Evolutionary conservation across 2,113 vertebrate genomes (phyloP).

Genomic region (Tinamus guttatus): DNA sequence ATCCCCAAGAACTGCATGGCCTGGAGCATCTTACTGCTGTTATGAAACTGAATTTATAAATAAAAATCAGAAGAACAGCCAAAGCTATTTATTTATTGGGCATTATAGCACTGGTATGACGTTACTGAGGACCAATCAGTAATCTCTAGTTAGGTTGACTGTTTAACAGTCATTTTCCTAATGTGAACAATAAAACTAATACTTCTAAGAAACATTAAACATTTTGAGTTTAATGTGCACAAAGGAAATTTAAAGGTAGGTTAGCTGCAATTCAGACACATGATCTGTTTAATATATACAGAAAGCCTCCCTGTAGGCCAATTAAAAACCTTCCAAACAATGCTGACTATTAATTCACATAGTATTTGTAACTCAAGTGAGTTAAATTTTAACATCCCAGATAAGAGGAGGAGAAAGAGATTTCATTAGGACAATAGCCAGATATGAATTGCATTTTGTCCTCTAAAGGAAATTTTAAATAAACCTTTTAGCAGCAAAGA

Average conservation of each 20-base stretch:
- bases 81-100: conserved; percentile 71
- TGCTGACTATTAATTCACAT: conserved; percentile 73
- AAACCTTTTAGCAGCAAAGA: conserved; percentile 44
- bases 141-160: conserved; percentile 29
- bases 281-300: conserved; percentile 77
- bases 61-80: conserved; percentile 81
- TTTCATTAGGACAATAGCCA: conserved; percentile 63
- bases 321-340: conserved; percentile 80
- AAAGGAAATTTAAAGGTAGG: conserved; percentile 70
- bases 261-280: conserved; percentile 70
- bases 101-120: conserved; percentile 66
- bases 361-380: conserved; percentile 69
- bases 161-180: conserved; percentile 59
- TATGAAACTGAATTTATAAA: conserved; percentile 86
- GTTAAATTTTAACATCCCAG: conserved; percentile 71
- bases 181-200: conserved; percentile 55
- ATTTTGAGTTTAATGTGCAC: conserved; percentile 50
- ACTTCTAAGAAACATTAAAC: conserved; percentile 63
- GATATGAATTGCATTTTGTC: conserved; percentile 58
- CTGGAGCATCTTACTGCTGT: conserved; percentile 78
- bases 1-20: conserved; percentile 79
- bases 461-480: conserved; percentile 64
- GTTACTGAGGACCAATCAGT: conserved; percentile 69
- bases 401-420: conserved; percentile 50
- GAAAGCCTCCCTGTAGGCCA: conserved; percentile 76